phyloP scores from a whole-genome alignment of 2,797 vertebrate genomes.

The Benthosema pterotum region DNA sequence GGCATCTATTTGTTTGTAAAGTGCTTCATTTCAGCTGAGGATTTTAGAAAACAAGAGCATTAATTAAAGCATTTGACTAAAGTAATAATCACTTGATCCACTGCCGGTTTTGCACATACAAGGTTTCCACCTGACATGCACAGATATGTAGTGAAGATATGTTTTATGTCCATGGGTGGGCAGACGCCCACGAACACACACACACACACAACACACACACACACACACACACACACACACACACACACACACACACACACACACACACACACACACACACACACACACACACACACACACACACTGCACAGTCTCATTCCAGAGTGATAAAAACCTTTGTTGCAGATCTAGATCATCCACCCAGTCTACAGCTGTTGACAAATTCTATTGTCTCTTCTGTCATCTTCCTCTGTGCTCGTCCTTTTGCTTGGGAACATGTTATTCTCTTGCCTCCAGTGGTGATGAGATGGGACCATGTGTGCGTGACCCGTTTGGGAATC shows the following conservation, averaged over 20 bases:
- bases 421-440: slow-evolving; percentile 21
- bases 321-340: slow-evolving; percentile 53
- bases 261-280: not conserved
- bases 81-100: too few relatives aligned
- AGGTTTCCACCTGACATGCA: too few relatives aligned
- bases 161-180: too few relatives aligned
- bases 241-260: not conserved
- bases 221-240: not conserved
- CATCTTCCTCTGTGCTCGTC: slow-evolving; percentile 37
- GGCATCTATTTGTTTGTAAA: too few relatives aligned
- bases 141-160: too few relatives aligned
- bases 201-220: not conserved
- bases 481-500: too few relatives aligned
- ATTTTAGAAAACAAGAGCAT: too few relatives aligned
- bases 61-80: too few relatives aligned
- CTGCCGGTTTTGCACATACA: too few relatives aligned
- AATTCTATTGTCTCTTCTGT: slow-evolving; percentile 28
- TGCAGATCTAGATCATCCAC: slow-evolving; percentile 26
- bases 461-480: not conserved
- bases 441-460: not conserved
- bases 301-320: not conserved
- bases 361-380: slow-evolving; percentile 44
- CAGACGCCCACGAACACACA: too few relatives aligned
- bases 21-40: too few relatives aligned
- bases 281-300: not conserved